These are phyloP conservation scores for Cydia strobilella DNA, from an alignment of 1,140 invertebrate genomes.

Conservation along the genomic window DNA sequence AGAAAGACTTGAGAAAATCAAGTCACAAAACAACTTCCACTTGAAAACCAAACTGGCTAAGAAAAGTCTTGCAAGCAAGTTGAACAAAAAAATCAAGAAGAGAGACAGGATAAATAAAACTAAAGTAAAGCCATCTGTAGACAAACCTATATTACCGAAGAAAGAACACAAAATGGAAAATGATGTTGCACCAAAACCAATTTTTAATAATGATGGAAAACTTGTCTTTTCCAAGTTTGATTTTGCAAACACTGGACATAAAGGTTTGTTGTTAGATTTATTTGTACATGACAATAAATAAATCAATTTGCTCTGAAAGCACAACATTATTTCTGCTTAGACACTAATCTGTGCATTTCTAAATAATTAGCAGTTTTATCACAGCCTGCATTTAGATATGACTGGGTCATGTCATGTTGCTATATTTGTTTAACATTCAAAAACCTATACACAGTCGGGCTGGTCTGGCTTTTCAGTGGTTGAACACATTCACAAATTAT, in stretches of 20 bases:
- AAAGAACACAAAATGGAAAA: slow-evolving; percentile 48
- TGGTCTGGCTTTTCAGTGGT: too few relatives aligned
- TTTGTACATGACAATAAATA: too few relatives aligned
- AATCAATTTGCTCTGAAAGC: too few relatives aligned
- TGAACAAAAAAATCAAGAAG: slow-evolving; percentile 72
- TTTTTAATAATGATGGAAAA: slow-evolving; percentile 89
- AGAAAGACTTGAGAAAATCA: slow-evolving; percentile 70
- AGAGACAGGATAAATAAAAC: slow-evolving; percentile 61
- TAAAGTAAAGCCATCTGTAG: slow-evolving; percentile 49
- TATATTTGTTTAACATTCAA: too few relatives aligned
- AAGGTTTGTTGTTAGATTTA: slow-evolving; percentile 49
- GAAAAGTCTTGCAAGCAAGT: slow-evolving; percentile 70
- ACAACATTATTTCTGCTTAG: too few relatives aligned
- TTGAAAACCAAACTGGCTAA: slow-evolving; percentile 71
- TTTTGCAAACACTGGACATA: slow-evolving; percentile 80
- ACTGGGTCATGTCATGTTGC: too few relatives aligned
- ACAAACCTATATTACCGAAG: slow-evolving; percentile 41
- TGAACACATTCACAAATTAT: too few relatives aligned
- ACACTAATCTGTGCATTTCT: too few relatives aligned
- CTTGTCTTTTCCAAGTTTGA: slow-evolving; percentile 93
- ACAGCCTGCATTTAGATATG: too few relatives aligned
- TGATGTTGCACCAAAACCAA: slow-evolving; percentile 82
- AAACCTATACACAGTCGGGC: too few relatives aligned
- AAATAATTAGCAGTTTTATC: too few relatives aligned
- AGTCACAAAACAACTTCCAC: slow-evolving; percentile 67